phyloP scores from a whole-genome alignment of 2,888 invertebrate genomes.

The Polyommatus icarus region DNA sequence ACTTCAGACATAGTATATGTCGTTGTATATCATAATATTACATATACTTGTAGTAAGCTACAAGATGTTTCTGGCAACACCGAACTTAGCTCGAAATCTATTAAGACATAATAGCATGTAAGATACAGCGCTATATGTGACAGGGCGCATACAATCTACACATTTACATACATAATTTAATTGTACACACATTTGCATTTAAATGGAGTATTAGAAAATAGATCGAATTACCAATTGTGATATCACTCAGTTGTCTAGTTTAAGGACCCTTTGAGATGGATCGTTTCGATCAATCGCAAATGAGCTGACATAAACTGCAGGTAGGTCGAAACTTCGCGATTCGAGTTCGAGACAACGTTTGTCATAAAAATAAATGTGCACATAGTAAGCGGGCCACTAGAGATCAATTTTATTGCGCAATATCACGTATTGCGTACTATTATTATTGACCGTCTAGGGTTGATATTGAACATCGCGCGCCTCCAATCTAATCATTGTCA shows the following conservation, averaged over 20 bases:
- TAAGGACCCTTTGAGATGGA: neutral
- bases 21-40: too few relatives aligned
- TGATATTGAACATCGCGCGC: too few relatives aligned
- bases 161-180: constrained; percentile 28
- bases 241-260: neutral
- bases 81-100: constrained; percentile 1
- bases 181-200: constrained; percentile 25
- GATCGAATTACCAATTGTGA: constrained; percentile 18
- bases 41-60: neutral
- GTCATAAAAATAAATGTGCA: too few relatives aligned
- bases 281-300: neutral
- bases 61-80: neutral
- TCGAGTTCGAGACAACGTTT: too few relatives aligned
- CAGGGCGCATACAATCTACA: constrained; percentile 17
- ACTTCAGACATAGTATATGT: too few relatives aligned
- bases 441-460: too few relatives aligned
- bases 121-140: neutral
- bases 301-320: neutral
- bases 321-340: too few relatives aligned
- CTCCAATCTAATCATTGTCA: too few relatives aligned
- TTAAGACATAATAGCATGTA: constrained; percentile 31
- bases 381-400: too few relatives aligned
- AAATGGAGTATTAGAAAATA: constrained; percentile 16
- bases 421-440: too few relatives aligned
- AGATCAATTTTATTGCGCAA: too few relatives aligned